Evolutionary conservation across 1,140 invertebrate species (phyloP), one percentile per base, ranked within the genome.

Genomic region (Campodea augens): DNA sequence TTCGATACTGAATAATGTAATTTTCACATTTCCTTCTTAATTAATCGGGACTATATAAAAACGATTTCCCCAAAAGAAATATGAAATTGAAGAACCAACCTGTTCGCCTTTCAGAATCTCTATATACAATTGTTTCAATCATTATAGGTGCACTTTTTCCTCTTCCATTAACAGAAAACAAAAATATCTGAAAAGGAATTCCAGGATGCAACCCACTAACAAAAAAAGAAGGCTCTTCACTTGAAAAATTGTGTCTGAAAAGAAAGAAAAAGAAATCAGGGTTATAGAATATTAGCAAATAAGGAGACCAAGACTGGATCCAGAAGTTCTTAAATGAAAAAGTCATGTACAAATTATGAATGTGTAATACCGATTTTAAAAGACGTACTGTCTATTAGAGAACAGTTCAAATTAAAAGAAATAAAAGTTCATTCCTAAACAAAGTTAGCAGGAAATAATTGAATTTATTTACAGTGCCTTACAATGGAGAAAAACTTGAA

Each of bases 41-140:
- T n/a, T n/a, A n/a, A n/a, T n/a, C n/a, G n/a, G n/a, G n/a, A n/a
- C n/a, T n/a, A n/a, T n/a, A n/a, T n/a, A n/a, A n/a, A n/a, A n/a
- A n/a, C n/a, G n/a, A n/a, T n/a, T n/a, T n/a, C n/a, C n/a, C n/a
- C n/a, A n/a, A n/a, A n/a, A n/a, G n/a, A n/a, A n/a, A n/a, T n/a
- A n/a, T n/a, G n/a, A n/a, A n/a, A n/a, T n/a, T n/a, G n/a, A n/a
- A n/a, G n/a, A n/a, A n/a, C 27, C 59, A 48, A 66, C 65, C 60
- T 38, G 63, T 66, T 49, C 64, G 60, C 55, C 62, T 82, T 21
- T 79, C 80, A 50, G 81, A 78, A 51, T 77, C 78, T 53, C 76
- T 79, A 43, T 82, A 68, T 42, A 82, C 63, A 54, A 75, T 75
- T 21, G 80, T 78, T 58, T 86, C 80, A 7, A 75, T 58, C 15